A percentile compares a stretch with the other conserved stretches of the same genome.
Evolutionary conservation across 2,113 vertebrate genomes (phyloP).

Genomic region (Boleophthalmus pectinirostris): DNA sequence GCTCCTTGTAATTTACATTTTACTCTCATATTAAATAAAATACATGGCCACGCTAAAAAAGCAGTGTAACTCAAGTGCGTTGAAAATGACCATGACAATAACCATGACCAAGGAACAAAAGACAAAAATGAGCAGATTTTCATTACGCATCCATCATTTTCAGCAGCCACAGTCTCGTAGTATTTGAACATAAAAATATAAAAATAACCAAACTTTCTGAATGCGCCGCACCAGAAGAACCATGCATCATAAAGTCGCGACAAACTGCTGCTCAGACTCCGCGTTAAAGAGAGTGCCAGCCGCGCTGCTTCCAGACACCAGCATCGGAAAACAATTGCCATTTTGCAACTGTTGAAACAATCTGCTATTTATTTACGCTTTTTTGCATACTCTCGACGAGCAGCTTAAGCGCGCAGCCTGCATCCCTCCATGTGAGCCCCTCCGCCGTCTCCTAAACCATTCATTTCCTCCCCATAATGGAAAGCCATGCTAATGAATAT

Average conservation of each 20-base stretch:
- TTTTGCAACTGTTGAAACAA: constrained; percentile 13
- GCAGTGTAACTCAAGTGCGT: too few species aligned
- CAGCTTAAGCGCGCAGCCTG: constrained; percentile 14
- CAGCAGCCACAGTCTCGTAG: neutral
- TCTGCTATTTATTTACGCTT: constrained; percentile 5
- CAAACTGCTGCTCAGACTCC: constrained; percentile 2
- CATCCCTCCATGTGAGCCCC: constrained; percentile 1
- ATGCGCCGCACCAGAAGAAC: neutral
- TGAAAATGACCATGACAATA: too few species aligned
- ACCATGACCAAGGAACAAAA: too few species aligned
- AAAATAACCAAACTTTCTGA: neutral
- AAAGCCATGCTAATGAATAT: constrained; percentile 57
- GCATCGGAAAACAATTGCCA: constrained; percentile 3
- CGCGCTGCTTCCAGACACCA: constrained; percentile 2
- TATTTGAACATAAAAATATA: neutral
- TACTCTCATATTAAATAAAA: too few species aligned
- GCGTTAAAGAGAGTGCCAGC: neutral
- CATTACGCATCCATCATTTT: too few species aligned
- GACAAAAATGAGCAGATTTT: too few species aligned
- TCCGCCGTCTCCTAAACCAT: constrained; percentile 36
- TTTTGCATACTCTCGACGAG: constrained; percentile 1
- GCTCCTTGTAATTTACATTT: too few species aligned
- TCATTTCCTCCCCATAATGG: constrained; percentile 44
- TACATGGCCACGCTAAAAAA: too few species aligned
- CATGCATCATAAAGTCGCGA: neutral